Conservation (phyloP, 2,888 invertebrate genomes). For the Xylocampa areola region DNA sequence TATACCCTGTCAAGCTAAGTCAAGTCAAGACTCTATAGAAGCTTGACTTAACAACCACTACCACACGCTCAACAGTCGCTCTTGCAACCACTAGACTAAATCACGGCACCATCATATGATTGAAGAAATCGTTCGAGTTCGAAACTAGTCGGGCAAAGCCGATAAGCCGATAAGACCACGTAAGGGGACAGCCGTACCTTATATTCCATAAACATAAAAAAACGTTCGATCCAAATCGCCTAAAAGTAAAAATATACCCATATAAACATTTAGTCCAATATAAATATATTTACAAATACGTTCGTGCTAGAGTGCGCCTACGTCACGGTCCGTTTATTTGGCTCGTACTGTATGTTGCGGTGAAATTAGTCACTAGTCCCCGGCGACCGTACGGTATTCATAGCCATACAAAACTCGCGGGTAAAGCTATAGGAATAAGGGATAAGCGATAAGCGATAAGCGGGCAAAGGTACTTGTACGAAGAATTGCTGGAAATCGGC, state of each 20-base stretch:
- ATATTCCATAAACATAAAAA: too few relatives aligned
- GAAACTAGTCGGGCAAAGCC: too few relatives aligned
- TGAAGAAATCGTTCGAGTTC: too few relatives aligned
- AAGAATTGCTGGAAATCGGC: not conserved
- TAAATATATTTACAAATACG: slow-evolving; percentile 44
- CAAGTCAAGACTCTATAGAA: too few relatives aligned
- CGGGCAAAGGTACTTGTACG: not conserved
- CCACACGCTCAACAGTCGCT: too few relatives aligned
- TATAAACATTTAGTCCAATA: slow-evolving; percentile 41
- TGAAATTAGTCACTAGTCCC: slow-evolving; percentile 70
- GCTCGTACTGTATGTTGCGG: slow-evolving; percentile 63
- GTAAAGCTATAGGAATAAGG: slow-evolving; percentile 6
- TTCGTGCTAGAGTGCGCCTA: slow-evolving; percentile 37
- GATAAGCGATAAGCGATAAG: slow-evolving; percentile 13
- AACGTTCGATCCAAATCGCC: slow-evolving; percentile 20
- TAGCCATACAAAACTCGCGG: slow-evolving; percentile 44
- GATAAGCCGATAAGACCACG: too few relatives aligned
- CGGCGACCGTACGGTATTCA: slow-evolving; percentile 65
- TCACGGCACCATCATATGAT: too few relatives aligned
- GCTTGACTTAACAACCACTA: too few relatives aligned
- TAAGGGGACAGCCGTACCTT: too few relatives aligned
- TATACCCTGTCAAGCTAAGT: too few relatives aligned
- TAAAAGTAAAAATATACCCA: slow-evolving; percentile 26
- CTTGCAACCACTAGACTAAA: too few relatives aligned
- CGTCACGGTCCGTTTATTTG: slow-evolving; percentile 54